Conservation (phyloP, 2,888 invertebrate genomes). For the Drosophila fungiperda region DNA sequence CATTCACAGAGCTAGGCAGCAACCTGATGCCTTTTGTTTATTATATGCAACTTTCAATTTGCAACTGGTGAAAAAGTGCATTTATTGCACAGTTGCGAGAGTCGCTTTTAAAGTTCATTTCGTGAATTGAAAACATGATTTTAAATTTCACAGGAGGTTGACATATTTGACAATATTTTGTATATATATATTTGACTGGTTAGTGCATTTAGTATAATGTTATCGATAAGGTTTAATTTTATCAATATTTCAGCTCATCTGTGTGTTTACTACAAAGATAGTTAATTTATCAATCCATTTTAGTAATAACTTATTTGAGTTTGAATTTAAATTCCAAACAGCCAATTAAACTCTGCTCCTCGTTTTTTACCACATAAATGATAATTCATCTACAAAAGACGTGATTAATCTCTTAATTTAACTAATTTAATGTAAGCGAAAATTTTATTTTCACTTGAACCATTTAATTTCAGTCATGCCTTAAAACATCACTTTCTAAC, state of each 20-base stretch:
- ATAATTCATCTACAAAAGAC: neutral
- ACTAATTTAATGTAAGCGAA: neutral
- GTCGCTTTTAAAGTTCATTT: conserved; percentile 2
- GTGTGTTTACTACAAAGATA: neutral
- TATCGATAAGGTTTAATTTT: neutral
- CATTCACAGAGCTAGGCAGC: conserved; percentile 19
- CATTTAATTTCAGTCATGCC: neutral
- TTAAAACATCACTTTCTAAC: conserved; percentile 5
- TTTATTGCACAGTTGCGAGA: conserved; percentile 32
- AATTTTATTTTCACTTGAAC: neutral
- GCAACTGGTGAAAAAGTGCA: conserved; percentile 46
- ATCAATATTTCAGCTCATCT: neutral
- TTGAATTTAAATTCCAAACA: neutral
- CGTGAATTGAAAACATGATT: neutral
- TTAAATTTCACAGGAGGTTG: neutral
- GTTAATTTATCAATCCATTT: neutral
- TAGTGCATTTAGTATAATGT: neutral
- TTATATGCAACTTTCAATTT: conserved; percentile 59
- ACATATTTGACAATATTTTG: neutral
- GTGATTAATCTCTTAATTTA: neutral
- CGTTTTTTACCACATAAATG: neutral
- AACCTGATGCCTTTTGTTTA: conserved; percentile 56
- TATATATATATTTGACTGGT: neutral
- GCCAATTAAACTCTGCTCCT: neutral
- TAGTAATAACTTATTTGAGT: neutral